These are phyloP conservation scores for Oreochromis aureus DNA, from an alignment of 2,113 vertebrate species.

Conservation along the genomic window DNA sequence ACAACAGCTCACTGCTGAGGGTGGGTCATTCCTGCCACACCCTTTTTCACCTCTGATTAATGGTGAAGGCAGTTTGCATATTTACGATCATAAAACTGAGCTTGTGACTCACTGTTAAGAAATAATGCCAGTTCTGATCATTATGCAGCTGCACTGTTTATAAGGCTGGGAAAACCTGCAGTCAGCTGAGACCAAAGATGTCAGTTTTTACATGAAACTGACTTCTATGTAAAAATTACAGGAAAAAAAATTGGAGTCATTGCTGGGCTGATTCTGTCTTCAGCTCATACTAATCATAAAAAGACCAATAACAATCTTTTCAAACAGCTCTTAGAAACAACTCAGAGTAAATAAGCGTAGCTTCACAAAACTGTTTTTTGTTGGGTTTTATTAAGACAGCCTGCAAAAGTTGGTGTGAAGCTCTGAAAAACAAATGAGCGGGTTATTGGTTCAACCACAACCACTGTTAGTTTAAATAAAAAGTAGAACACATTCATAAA, in stretches of 20 bases:
- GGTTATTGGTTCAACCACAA: not conserved
- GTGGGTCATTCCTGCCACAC: fast-evolving
- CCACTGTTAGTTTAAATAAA: not conserved
- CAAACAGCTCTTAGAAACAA: not conserved
- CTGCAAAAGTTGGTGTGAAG: not conserved
- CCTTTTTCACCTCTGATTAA: not conserved
- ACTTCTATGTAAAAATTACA: not conserved
- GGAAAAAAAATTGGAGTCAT: not conserved
- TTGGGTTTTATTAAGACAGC: not conserved
- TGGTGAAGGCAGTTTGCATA: not conserved
- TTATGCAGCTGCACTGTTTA: not conserved
- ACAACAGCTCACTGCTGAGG: not conserved
- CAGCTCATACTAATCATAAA: not conserved
- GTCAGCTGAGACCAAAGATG: not conserved
- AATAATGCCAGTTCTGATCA: not conserved
- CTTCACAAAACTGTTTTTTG: fast-evolving
- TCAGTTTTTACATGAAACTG: not conserved
- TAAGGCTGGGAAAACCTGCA: too few species aligned
- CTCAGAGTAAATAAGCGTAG: not conserved
- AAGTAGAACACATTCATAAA: not conserved
- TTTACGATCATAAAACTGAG: not conserved
- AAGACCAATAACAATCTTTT: not conserved
- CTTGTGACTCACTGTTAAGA: not conserved
- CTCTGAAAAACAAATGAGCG: not conserved
- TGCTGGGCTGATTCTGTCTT: not conserved